Evolutionary conservation across 2,888 invertebrate species (phyloP).

Genomic region (Copidosoma aretas): DNA sequence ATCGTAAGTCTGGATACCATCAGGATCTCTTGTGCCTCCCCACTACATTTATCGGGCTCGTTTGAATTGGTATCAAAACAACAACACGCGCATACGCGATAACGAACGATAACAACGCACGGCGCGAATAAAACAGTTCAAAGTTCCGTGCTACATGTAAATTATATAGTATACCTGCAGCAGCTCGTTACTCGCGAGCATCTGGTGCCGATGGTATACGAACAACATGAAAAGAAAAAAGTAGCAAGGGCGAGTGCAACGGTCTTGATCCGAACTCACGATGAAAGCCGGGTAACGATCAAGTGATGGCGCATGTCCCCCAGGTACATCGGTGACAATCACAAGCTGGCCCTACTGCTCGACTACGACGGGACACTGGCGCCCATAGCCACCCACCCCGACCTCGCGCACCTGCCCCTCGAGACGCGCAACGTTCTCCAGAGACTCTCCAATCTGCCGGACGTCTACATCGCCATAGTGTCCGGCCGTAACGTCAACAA

Average conservation of each 20-base stretch:
- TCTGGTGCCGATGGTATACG: constrained; percentile 53
- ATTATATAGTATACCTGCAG: too few species aligned
- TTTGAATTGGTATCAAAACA: too few species aligned
- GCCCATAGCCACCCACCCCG: constrained; percentile 88
- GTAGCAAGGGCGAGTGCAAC: too few species aligned
- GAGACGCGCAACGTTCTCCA: constrained; percentile 86
- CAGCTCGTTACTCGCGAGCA: too few species aligned
- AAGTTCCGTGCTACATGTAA: too few species aligned
- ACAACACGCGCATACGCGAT: too few species aligned
- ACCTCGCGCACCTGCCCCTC: constrained; percentile 82
- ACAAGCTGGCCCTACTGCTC: constrained; percentile 81
- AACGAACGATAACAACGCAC: too few species aligned
- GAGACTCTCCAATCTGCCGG: constrained; percentile 82
- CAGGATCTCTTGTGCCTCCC: too few species aligned
- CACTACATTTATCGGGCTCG: too few species aligned
- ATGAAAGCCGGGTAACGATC: constrained; percentile 59
- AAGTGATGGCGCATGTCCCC: constrained; percentile 58
- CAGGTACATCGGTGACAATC: constrained; percentile 85
- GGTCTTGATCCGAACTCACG: constrained; percentile 52
- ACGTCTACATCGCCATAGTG: constrained; percentile 86
- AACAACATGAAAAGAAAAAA: too few species aligned
- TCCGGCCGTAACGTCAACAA: constrained; percentile 88
- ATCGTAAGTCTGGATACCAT: too few species aligned
- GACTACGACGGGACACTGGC: constrained; percentile 91
- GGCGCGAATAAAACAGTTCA: too few species aligned